Evolutionary conservation across 1,140 invertebrate species (phyloP), one percentile per base, ranked within the genome.

Genomic region (Physella acuta): DNA sequence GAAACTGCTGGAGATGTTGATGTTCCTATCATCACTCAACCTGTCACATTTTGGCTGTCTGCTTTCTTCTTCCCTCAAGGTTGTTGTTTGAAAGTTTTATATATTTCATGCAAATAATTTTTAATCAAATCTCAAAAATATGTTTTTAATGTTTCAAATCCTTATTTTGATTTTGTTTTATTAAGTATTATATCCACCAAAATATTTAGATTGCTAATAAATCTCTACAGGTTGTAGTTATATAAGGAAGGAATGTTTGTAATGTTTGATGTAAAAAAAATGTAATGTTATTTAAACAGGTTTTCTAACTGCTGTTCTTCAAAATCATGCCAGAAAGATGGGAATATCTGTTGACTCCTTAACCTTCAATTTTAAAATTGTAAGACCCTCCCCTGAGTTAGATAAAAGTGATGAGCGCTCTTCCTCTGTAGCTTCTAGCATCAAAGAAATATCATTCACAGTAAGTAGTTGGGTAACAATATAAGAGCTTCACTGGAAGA

Each of bases 31-130:
- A 60, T 71, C 26, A 76, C 72, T 71, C 71, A 77, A 33, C 83
- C 83, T 20, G 65, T 74, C 24, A 78, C 79, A 36, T 85, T 78
- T 79, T 95, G 93, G 94, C 82, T 95, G 39, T 92, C 93, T 52
- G 93, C 92, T 14, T 90, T 95, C 77, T 95, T 92, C 82, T 95
- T 94, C 79, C 93, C 93, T 0, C 93, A 94, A 88, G 93, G 84
- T 84, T 71, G 62, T 55, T 71, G 16, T n/a, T n/a, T 44, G 20
- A 44, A 44, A 8, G 20, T 44, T 20, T 44, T 44, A 44, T 11
- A 44, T 11, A 44, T 20, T 44, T 44, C 20, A 20, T n/a, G 20
- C 39, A 44, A 44, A 44, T 44, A 44, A 44, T 11, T 11, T 20
- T 44, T 44, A 44, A 44, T 11, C n/a, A n/a, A n/a, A n/a, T n/a